Conservation (phyloP, 2,888 invertebrate genomes). For the Hemaris fuciformis region DNA sequence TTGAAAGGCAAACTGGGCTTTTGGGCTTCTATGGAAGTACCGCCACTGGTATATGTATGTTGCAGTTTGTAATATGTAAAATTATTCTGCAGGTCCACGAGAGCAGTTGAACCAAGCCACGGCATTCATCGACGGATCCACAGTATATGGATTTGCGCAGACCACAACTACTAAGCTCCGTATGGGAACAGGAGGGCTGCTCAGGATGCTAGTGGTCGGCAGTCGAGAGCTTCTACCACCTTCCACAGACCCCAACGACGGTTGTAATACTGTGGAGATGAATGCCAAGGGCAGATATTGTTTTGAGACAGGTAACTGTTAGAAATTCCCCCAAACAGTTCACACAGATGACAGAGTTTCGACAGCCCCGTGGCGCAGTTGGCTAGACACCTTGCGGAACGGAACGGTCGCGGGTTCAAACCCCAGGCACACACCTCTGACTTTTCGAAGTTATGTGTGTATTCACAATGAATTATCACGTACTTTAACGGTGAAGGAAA, state of each 20-base stretch:
- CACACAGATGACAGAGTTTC: too few relatives aligned
- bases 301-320: conserved; percentile 84
- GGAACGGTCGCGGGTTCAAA: too few relatives aligned
- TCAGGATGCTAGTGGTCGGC: conserved; percentile 85
- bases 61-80: neutral
- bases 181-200: conserved; percentile 76
- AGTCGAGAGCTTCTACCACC: conserved; percentile 86
- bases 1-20: too few relatives aligned
- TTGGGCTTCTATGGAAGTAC: too few relatives aligned
- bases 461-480: too few relatives aligned
- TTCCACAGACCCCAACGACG: conserved; percentile 86
- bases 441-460: too few relatives aligned
- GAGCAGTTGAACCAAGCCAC: conserved; percentile 93
- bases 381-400: too few relatives aligned
- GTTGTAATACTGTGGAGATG: conserved; percentile 88
- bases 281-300: conserved; percentile 88
- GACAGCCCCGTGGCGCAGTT: too few relatives aligned
- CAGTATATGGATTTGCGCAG: conserved; percentile 87
- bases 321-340: too few relatives aligned
- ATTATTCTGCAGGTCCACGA: conserved; percentile 81
- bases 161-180: conserved; percentile 76
- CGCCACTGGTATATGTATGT: too few relatives aligned
- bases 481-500: too few relatives aligned
- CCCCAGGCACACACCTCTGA: too few relatives aligned
- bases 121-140: conserved; percentile 91